Evolutionary conservation across 2,888 invertebrate species (phyloP).

Genomic region (Noctua janthina): DNA sequence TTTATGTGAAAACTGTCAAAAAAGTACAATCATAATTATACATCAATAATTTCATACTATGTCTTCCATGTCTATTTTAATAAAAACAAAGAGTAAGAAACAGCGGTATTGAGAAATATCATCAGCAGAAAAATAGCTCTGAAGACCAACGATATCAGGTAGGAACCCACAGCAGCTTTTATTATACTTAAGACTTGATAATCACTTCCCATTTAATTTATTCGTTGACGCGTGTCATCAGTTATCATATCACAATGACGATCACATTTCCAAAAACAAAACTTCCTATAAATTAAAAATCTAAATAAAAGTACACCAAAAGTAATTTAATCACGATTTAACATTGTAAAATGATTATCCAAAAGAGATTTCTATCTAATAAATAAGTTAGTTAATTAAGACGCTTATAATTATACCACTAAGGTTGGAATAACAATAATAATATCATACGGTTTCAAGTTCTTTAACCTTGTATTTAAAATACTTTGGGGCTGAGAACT

Average conservation of each 20-base stretch:
- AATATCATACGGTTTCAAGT: constrained; percentile 32
- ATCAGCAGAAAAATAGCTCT: constrained; percentile 4
- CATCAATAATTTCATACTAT: constrained; percentile 36
- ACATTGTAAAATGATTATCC: constrained; percentile 62
- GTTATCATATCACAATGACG: constrained; percentile 49
- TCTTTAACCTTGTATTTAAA: constrained; percentile 41
- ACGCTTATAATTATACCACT: constrained; percentile 43
- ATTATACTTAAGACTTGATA: constrained; percentile 24
- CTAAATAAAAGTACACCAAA: constrained; percentile 27
- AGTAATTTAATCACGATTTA: constrained; percentile 42
- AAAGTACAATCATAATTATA: constrained; percentile 36
- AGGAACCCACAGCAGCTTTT: constrained; percentile 1
- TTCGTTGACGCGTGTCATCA: constrained; percentile 47
- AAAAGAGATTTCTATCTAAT: constrained; percentile 59
- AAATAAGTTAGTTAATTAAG: constrained; percentile 57
- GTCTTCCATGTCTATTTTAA: constrained; percentile 32
- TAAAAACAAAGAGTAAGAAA: constrained; percentile 25
- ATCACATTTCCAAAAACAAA: constrained; percentile 36
- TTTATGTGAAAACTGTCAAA: constrained; percentile 40
- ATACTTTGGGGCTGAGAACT: constrained; percentile 28
- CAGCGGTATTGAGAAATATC: constrained; percentile 24
- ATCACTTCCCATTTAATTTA: constrained; percentile 10
- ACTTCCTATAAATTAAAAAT: neutral
- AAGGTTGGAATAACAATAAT: constrained; percentile 44
- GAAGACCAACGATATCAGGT: constrained; percentile 4